Base-by-base conservation (phyloP, 35 echinoderm and acorn worm species). In the Chiridota heheva region DNA sequence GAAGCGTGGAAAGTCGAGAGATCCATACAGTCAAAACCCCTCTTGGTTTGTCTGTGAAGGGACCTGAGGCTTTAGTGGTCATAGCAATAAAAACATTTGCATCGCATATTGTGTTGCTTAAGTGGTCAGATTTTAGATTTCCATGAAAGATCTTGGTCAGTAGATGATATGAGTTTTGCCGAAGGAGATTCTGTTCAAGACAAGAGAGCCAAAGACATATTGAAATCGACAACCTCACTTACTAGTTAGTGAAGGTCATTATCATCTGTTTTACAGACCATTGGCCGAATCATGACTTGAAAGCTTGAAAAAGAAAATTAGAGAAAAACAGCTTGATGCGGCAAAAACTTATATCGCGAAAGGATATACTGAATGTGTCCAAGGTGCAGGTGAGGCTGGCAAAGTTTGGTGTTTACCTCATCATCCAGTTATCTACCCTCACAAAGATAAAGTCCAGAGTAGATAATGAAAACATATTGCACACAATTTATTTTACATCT, bases 131-230 rank as follows among this genome's bases (percentile, higher is more conserved):
- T 65, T 31, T 2, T 65, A 65, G 13, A 65, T 4, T 18, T 13
- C 20, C 61, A n/a, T n/a, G n/a, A 65, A 34, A 63, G 33, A 40
- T 66, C 44, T 57, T 69, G 65, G 27, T 68, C 65, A 36, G 65
- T 70, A 44, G 65, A 83, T 39, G 44, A 83, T 55, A 18, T 2
- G 8, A 48, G 34, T 25, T n/a, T 7, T 36, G 77, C 17, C 0
- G 80, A 83, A 39, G 42, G 63, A 1, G 28, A 45, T 6, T 83
- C 80, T 34, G 42, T 83, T 24, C 38, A 83, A 43, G 80, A 83
- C 44, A 49, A 20, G 15, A 83, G 44, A 35, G 80, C 80, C 0
- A 57, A 69, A 31, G 16, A 40, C 8, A 69, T 69, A 30, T 29
- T 83, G 20, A 36, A 83, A 37, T 57, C 62, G 2, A 69, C 64